Evolutionary conservation across 2,797 vertebrate genomes (phyloP), one percentile per base, ranked within the genome.

Genomic region (Halcyon leucocephala): DNA sequence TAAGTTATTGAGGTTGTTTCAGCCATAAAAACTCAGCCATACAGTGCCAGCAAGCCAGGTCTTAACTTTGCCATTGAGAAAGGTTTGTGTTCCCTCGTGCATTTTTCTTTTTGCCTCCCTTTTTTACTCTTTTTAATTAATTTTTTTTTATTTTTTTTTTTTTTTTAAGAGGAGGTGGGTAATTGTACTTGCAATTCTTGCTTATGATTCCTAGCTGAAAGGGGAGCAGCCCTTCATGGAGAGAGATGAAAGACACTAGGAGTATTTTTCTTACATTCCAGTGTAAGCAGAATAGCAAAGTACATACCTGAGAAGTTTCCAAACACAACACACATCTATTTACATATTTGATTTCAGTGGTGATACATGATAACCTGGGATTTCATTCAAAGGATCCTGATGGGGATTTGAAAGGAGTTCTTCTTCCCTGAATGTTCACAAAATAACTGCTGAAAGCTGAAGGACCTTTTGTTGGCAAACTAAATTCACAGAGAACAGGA

Each of bases 241-340:
- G 86, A 81, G 90, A 97, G 97, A 97, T 97, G 96, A 97, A 97
- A 97, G 97, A 82, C 94, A 67, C 74, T 89, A 82, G 84, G 96
- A 95, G 72, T 97, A 95, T 95, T 97, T 97, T 97, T 97, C 94
- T 95, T 96, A n/a, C 94, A 93, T 97, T 97, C 97, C 96, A 96
- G 42, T 89, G 62, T 96, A 96, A 97, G 95, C 86, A 96, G 91
- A 96, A 97, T 97, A 97, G 93, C 51, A 74, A 95, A 97, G 97
- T 97, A 96, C 97, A 97, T 97, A 96, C 96, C 96, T 97, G 97
- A 97, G 95, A 86, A 64, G 52, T 93, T 97, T 97, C 97, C 97
- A 97, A 97, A 96, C 91, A 97, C 79, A 97, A 97, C 96, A 97
- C 69, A 96, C 86, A 88, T 97, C 95, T 96, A 94, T 96, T 97